These are phyloP conservation scores for Diabrotica balteata DNA, from an alignment of 2,888 invertebrate species.

Conservation along the genomic window DNA sequence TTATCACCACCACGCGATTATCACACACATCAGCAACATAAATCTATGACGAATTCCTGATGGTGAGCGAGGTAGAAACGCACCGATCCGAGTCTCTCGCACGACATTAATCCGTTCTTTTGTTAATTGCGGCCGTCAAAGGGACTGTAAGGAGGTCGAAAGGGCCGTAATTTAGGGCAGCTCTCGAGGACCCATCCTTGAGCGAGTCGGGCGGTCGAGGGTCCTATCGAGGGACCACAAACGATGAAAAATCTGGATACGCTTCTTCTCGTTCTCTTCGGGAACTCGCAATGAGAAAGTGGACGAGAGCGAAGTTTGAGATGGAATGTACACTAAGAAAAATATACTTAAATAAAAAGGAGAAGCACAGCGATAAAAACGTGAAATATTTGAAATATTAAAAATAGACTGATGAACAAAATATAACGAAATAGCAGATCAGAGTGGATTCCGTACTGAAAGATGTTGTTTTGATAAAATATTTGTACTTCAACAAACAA, in stretches of 20 bases:
- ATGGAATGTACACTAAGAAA: neutral
- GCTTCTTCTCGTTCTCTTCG: constrained; percentile 13
- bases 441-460: too few relatives aligned
- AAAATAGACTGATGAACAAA: too few relatives aligned
- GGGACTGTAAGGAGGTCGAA: constrained; percentile 25
- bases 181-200: constrained; percentile 9
- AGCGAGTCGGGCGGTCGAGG: constrained; percentile 28
- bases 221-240: constrained; percentile 30
- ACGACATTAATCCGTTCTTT: constrained; percentile 28
- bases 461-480: too few relatives aligned
- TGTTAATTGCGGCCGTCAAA: constrained; percentile 34
- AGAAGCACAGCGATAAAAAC: too few relatives aligned
- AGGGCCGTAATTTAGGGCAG: constrained; percentile 31
- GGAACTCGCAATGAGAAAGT: neutral
- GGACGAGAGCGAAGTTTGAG: neutral
- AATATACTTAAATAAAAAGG: neutral
- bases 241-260: constrained; percentile 20
- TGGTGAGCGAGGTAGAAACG: constrained; percentile 2
- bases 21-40: constrained; percentile 1
- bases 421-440: too few relatives aligned
- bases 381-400: too few relatives aligned
- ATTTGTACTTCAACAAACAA: too few relatives aligned
- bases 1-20: neutral
- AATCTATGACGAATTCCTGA: neutral
- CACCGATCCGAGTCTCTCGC: constrained; percentile 13